Conservation (phyloP, 2,888 invertebrate species). For the Dynastes maya region DNA sequence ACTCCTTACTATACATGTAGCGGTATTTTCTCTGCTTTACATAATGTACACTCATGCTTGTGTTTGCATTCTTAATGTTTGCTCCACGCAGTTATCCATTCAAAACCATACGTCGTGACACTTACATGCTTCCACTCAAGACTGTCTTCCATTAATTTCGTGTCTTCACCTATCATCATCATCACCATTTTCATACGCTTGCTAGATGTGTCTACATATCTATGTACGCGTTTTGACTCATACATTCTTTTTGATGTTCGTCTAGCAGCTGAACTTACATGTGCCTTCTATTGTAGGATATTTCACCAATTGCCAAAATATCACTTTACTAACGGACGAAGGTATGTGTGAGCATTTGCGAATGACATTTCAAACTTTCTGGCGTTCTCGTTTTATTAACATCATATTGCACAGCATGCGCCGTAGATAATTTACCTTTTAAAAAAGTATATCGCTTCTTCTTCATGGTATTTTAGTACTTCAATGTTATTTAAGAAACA, state of each 20-base stretch:
- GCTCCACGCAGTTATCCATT: constrained; percentile 15
- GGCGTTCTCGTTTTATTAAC: constrained; percentile 45
- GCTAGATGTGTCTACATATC: constrained; percentile 22
- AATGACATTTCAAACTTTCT: constrained; percentile 59
- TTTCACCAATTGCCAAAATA: constrained; percentile 70
- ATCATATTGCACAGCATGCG: constrained; percentile 53
- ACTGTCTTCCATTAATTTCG: neutral
- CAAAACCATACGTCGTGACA: neutral
- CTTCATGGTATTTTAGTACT: neutral
- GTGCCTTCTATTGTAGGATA: constrained; percentile 69
- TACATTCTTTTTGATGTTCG: constrained; percentile 41
- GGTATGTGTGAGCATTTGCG: constrained; percentile 66
- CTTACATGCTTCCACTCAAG: neutral
- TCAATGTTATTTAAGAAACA: neutral
- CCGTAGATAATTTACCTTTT: constrained; percentile 8
- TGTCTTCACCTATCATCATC: constrained; percentile 1
- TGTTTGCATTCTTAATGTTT: constrained; percentile 10
- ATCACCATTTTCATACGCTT: constrained; percentile 28
- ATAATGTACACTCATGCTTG: constrained; percentile 8
- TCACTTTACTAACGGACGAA: constrained; percentile 69
- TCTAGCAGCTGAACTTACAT: constrained; percentile 61
- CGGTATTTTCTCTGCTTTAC: neutral
- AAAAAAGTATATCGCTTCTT: constrained; percentile 3
- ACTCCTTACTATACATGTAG: neutral
- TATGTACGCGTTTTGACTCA: constrained; percentile 24